Conservation (phyloP, 2,888 invertebrate genomes). For the Buathra laborator region DNA sequence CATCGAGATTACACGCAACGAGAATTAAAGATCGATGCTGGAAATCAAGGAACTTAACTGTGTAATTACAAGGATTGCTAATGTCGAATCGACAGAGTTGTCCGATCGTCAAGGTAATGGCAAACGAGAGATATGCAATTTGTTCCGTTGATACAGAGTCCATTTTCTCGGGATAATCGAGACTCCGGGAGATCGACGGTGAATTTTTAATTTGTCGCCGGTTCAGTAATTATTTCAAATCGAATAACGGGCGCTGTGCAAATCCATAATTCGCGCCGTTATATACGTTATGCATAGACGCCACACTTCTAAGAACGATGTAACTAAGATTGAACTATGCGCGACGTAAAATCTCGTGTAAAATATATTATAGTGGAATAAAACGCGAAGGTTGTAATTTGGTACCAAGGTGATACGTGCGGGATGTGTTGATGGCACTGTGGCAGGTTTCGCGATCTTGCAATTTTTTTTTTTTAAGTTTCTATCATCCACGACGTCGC, state of each 20-base stretch:
- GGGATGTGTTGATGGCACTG: neutral
- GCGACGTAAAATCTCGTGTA: neutral
- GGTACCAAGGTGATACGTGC: conserved; percentile 3
- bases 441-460: conserved; percentile 20
- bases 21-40: too few relatives aligned
- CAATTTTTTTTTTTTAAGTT: conserved; percentile 1
- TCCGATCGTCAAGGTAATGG: too few relatives aligned
- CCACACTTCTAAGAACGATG: neutral
- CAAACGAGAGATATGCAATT: neutral
- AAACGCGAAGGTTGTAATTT: conserved; percentile 18
- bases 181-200: neutral
- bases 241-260: neutral
- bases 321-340: neutral
- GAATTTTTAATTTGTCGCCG: neutral
- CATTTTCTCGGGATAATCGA: neutral
- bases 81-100: too few relatives aligned
- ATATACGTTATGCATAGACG: conserved; percentile 1
- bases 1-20: too few relatives aligned
- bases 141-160: neutral
- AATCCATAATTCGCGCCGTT: neutral
- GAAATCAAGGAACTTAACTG: too few relatives aligned
- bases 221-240: neutral
- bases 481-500: neutral
- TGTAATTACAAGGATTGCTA: too few relatives aligned
- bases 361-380: neutral